Percentiles rank a stretch among this genome's conserved stretches.
phyloP scores from a whole-genome alignment of 2,888 invertebrate genomes.

The Aspidapion aeneum region DNA sequence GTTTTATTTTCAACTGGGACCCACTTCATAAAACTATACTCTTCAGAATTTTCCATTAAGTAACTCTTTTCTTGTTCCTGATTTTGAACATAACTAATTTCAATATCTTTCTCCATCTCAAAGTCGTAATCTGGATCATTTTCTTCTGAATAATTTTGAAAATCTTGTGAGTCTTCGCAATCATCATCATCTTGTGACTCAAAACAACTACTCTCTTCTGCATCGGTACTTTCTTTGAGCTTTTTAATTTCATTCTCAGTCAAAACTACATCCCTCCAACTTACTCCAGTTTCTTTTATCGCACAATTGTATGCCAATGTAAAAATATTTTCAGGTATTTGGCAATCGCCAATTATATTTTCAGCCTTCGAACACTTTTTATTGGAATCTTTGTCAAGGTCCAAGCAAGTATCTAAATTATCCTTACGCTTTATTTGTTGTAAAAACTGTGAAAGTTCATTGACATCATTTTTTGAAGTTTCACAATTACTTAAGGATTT shows the following conservation, averaged over 20 bases:
- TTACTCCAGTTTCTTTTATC: slow-evolving; percentile 24
- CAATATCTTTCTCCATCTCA: slow-evolving; percentile 20
- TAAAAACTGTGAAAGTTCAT: slow-evolving; percentile 29
- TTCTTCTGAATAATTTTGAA: slow-evolving; percentile 24
- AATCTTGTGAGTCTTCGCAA: slow-evolving; percentile 11
- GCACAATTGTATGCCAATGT: slow-evolving; percentile 36
- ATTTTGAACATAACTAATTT: slow-evolving; percentile 12
- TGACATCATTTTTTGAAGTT: slow-evolving; percentile 23
- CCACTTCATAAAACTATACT: slow-evolving; percentile 31
- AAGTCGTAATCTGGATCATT: slow-evolving; percentile 25
- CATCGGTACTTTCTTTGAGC: slow-evolving; percentile 16
- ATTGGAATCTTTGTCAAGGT: slow-evolving; percentile 8
- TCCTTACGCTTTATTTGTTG: slow-evolving; percentile 25
- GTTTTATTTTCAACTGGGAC: slow-evolving; percentile 26
- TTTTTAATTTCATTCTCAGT: slow-evolving; percentile 21
- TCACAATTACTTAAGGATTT: slow-evolving; percentile 25
- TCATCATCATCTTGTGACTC: slow-evolving; percentile 14
- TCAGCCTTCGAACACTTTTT: too few relatives aligned
- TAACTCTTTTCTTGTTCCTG: background rate
- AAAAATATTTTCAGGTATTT: slow-evolving; percentile 37
- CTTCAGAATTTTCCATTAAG: slow-evolving; percentile 5
- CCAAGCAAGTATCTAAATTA: slow-evolving; percentile 10
- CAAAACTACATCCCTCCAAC: slow-evolving; percentile 31
- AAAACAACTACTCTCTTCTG: slow-evolving; percentile 4
- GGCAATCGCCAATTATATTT: slow-evolving; percentile 7